Evolutionary conservation across 2,113 vertebrate genomes (phyloP).

Genomic region (Todiramphus saurophagus): DNA sequence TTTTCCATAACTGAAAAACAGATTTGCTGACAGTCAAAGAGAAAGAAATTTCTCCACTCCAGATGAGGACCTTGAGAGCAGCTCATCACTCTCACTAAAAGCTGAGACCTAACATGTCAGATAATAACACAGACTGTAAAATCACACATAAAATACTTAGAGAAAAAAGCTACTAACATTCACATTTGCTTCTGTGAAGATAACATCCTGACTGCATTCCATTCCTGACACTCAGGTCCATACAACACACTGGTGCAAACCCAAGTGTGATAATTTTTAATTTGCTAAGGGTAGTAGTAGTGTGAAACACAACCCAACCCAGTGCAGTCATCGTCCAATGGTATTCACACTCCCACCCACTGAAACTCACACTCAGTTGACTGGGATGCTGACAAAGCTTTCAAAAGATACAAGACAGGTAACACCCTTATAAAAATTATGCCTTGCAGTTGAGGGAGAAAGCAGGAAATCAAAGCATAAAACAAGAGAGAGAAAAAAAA

Average conservation of each 20-base stretch:
- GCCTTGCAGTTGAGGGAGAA: neutral
- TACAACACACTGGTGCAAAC: neutral
- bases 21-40: neutral
- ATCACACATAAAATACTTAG: neutral
- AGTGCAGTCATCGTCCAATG: fast-evolving
- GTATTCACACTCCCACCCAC: neutral
- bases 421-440: neutral
- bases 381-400: neutral
- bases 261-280: neutral
- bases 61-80: neutral
- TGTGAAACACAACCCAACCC: fast-evolving
- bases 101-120: neutral
- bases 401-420: neutral
- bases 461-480: neutral
- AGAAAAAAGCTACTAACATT: neutral
- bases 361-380: neutral
- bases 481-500: neutral
- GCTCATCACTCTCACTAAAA: neutral
- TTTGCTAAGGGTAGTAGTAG: neutral
- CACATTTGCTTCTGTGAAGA: neutral
- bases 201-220: neutral
- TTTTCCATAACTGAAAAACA: neutral
- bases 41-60: neutral
- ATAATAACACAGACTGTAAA: neutral
- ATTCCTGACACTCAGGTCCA: neutral